phyloP scores from a whole-genome alignment of 2,888 invertebrate species.

The Lasius platythorax region DNA sequence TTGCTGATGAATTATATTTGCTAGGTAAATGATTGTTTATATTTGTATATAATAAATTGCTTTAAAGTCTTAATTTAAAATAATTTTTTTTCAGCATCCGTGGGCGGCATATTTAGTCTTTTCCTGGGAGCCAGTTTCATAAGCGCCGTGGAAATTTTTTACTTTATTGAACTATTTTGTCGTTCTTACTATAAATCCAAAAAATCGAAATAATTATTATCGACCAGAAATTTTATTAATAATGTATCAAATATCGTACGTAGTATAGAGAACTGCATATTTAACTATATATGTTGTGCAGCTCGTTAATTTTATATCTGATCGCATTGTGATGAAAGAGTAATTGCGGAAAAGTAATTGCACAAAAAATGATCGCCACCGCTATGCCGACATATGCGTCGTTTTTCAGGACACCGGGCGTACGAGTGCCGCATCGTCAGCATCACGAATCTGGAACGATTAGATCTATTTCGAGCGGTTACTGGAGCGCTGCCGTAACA shows the following conservation, averaged over 20 bases:
- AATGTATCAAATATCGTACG: neutral
- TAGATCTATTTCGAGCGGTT: constrained; percentile 73
- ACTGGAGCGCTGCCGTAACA: constrained; percentile 61
- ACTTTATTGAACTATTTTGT: constrained; percentile 55
- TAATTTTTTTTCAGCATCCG: constrained; percentile 81
- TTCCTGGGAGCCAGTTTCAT: constrained; percentile 85
- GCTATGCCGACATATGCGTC: neutral
- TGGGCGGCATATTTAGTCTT: constrained; percentile 85
- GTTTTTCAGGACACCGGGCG: constrained; percentile 18
- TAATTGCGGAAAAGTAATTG: neutral
- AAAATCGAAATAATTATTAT: constrained; percentile 19
- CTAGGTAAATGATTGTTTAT: constrained; percentile 57
- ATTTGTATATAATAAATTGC: neutral
- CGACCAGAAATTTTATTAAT: neutral
- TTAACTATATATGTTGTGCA: neutral
- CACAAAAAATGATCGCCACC: neutral
- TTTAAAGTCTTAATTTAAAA: constrained; percentile 7
- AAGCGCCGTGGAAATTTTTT: constrained; percentile 76
- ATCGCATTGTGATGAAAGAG: neutral
- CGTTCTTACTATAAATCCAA: constrained; percentile 15
- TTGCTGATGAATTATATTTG: constrained; percentile 62
- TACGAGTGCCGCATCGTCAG: constrained; percentile 23
- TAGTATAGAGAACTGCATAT: neutral
- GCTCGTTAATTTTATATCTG: neutral
- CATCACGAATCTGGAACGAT: constrained; percentile 63